Conservation (phyloP, 2,888 invertebrate genomes). For the Drosophila mettleri region DNA sequence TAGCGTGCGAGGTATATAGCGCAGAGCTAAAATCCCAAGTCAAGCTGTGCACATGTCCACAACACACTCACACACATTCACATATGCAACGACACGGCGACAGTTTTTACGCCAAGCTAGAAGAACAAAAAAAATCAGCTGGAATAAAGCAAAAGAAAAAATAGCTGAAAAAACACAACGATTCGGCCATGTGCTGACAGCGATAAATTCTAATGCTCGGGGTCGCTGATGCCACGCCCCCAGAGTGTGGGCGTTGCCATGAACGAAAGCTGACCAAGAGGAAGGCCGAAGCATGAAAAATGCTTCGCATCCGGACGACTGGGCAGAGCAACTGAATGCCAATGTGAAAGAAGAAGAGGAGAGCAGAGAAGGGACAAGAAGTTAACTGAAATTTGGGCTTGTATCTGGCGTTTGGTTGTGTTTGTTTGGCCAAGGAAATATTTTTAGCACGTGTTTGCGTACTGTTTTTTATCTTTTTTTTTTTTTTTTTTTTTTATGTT, state of each 20-base stretch:
- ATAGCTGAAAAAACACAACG: conserved; percentile 37
- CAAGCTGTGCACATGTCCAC: conserved; percentile 64
- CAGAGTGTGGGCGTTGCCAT: conserved; percentile 51
- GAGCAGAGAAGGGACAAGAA: conserved; percentile 26
- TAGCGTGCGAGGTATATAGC: conserved; percentile 11
- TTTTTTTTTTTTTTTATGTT: conserved; percentile 7
- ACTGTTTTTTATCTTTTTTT: conserved; percentile 7
- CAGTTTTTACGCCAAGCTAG: conserved; percentile 53
- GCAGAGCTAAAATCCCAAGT: conserved; percentile 36
- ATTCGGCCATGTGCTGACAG: conserved; percentile 70
- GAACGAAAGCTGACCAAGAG: conserved; percentile 55
- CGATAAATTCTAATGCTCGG: conserved; percentile 77
- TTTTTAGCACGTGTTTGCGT: conserved; percentile 72
- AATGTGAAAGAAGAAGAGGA: conserved; percentile 10
- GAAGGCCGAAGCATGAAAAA: conserved; percentile 72
- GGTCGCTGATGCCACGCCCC: conserved; percentile 65
- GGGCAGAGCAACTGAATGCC: background rate
- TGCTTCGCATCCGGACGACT: conserved; percentile 52
- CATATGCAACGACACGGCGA: conserved; percentile 45
- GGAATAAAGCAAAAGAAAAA: conserved; percentile 28
- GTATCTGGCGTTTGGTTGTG: conserved; percentile 49
- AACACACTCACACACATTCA: conserved; percentile 21
- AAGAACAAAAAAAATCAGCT: background rate
- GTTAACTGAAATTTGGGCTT: conserved; percentile 63
- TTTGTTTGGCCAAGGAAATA: conserved; percentile 68